phyloP scores from a whole-genome alignment of 2,113 vertebrate genomes.

The Clarias magur region DNA sequence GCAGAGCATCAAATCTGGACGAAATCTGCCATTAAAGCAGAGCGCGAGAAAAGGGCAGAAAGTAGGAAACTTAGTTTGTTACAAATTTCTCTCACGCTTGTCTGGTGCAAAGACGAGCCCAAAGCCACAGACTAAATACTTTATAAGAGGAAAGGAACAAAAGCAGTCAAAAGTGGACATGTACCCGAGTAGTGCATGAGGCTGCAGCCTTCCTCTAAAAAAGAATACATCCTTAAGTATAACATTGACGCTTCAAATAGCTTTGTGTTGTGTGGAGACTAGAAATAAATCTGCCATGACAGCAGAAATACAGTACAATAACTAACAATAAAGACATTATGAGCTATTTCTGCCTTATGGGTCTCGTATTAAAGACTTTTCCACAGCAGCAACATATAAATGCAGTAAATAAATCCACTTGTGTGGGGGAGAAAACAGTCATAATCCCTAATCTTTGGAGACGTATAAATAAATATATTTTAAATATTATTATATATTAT shows the following conservation, averaged over 20 bases:
- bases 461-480: neutral
- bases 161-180: neutral
- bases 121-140: neutral
- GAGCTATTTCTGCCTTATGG: neutral
- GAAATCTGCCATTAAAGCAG: neutral
- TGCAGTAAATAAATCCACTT: neutral
- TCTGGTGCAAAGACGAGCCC: neutral
- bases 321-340: slow-evolving; percentile 2
- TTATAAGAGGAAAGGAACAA: neutral
- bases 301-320: slow-evolving; percentile 24
- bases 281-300: slow-evolving; percentile 16
- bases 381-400: slow-evolving; percentile 10
- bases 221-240: neutral
- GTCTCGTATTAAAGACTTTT: slow-evolving; percentile 19
- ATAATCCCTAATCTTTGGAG: neutral
- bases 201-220: neutral
- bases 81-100: neutral
- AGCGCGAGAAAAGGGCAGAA: neutral
- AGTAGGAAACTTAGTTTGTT: neutral
- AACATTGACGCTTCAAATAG: neutral
- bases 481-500: no score
- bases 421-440: neutral
- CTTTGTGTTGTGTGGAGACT: slow-evolving; percentile 5
- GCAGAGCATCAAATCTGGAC: neutral
- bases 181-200: neutral